Percentiles rank a stretch among this genome's conserved stretches.
These are phyloP conservation scores for Mormyrops boulengeri DNA, from an alignment of 2,797 vertebrate genomes.

Conservation along the genomic window DNA sequence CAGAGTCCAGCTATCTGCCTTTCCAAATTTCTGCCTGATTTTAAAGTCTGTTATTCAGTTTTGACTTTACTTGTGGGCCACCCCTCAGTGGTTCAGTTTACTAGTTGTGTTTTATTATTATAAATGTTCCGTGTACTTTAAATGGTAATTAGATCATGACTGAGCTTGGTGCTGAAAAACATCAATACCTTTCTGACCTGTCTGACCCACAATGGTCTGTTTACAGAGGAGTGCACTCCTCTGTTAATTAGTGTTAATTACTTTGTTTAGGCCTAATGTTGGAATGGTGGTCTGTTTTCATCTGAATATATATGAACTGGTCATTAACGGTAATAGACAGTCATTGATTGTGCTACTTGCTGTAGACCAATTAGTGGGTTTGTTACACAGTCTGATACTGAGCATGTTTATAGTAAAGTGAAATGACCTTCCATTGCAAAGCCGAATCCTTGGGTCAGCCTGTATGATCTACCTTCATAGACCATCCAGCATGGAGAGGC, in stretches of 20 bases:
- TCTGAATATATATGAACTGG: not conserved
- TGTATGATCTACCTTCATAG: not conserved
- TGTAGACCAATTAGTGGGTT: not conserved
- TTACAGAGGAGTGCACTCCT: not conserved
- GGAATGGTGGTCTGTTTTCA: not conserved
- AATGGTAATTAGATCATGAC: slow-evolving; percentile 4
- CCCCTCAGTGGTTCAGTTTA: not conserved
- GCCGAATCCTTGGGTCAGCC: not conserved
- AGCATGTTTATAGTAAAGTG: not conserved
- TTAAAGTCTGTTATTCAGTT: not conserved
- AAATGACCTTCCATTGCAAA: not conserved
- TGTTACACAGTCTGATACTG: not conserved
- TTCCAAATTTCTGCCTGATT: not conserved
- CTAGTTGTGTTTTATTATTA: not conserved
- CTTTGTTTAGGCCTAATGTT: not conserved
- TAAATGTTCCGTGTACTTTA: not conserved
- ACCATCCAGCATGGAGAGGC: not conserved
- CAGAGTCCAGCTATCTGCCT: not conserved
- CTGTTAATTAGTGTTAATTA: slow-evolving; percentile 6
- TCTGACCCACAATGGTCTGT: not conserved
- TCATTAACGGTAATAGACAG: not conserved
- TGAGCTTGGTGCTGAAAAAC: not conserved
- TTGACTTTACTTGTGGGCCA: not conserved
- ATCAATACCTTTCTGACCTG: not conserved
- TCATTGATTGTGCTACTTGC: not conserved